Evolutionary conservation across 1,140 invertebrate genomes (phyloP).

Genomic region (Sitodiplosis mosellana): DNA sequence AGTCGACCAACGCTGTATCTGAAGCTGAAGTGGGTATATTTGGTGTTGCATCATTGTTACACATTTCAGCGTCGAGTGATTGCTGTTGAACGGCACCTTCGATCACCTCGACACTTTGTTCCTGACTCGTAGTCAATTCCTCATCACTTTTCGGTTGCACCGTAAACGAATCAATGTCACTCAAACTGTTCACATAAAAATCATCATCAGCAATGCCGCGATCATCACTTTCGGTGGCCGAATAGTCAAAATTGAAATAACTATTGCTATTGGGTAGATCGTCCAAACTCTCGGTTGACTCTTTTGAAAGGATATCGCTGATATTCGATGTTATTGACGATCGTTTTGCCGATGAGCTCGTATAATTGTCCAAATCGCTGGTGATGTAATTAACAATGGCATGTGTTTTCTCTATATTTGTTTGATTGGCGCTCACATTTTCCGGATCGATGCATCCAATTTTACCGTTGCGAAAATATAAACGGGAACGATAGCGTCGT

Average conservation of each 20-base stretch:
- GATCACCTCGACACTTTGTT: neutral
- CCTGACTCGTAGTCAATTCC: slow-evolving; percentile 1
- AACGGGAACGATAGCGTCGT: slow-evolving; percentile 11
- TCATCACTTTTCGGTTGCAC: neutral
- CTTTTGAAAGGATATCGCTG: slow-evolving; percentile 10
- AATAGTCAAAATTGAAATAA: neutral
- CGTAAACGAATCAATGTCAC: neutral
- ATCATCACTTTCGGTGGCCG: neutral
- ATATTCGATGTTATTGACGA: slow-evolving; percentile 20
- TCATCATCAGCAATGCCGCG: neutral
- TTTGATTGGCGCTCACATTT: slow-evolving; percentile 7
- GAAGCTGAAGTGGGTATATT: too few relatives aligned
- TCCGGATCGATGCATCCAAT: slow-evolving; percentile 22
- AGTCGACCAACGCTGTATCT: too few relatives aligned
- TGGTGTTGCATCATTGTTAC: too few relatives aligned
- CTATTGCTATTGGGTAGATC: neutral
- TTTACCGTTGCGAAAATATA: slow-evolving; percentile 21
- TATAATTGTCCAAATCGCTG: too few relatives aligned
- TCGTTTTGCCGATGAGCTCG: slow-evolving; percentile 14
- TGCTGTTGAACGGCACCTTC: too few relatives aligned
- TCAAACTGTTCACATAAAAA: too few relatives aligned
- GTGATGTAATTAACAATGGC: slow-evolving; percentile 21
- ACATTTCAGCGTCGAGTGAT: too few relatives aligned
- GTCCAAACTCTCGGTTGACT: neutral
- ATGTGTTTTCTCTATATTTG: slow-evolving; percentile 22